A percentile compares a stretch with the other conserved stretches of the same genome.
Conservation (phyloP, 2,113 vertebrate genomes). For the Odocoileus virginianus region DNA sequence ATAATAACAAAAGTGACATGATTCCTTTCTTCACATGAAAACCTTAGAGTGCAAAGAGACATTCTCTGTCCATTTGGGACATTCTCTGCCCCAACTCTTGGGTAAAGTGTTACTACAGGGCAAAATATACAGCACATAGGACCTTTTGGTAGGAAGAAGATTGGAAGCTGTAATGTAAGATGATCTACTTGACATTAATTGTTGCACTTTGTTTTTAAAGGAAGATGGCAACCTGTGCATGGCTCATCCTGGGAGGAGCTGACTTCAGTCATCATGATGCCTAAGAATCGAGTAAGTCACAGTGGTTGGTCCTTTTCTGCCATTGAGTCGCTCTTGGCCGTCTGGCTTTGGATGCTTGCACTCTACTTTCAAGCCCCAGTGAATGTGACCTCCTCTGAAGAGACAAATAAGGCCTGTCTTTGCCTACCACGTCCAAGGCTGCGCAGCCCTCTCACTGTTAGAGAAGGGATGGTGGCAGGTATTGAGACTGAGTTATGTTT, state of each 20-base stretch:
- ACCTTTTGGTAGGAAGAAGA: neutral
- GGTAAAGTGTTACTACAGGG: neutral
- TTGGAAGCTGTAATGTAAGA: neutral
- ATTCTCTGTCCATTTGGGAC: neutral
- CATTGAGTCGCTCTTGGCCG: neutral
- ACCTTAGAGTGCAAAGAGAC: neutral
- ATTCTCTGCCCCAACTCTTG: neutral
- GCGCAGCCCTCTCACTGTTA: neutral
- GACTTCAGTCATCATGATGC: neutral
- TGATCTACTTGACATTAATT: neutral
- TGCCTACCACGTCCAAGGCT: neutral
- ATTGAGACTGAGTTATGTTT: neutral
- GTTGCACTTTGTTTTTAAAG: conserved; percentile 41
- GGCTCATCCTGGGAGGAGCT: neutral
- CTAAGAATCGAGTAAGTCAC: conserved; percentile 35
- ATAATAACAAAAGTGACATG: neutral
- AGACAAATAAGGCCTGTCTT: neutral
- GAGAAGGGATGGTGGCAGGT: neutral
- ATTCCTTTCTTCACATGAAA: neutral
- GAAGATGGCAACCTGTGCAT: conserved; percentile 30
- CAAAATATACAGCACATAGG: neutral
- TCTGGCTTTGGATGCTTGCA: neutral
- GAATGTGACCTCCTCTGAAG: neutral
- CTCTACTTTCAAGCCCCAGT: neutral
- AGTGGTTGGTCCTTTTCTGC: neutral